These are phyloP conservation scores for Biston stratarius DNA, from an alignment of 2,888 invertebrate genomes.

Conservation along the genomic window DNA sequence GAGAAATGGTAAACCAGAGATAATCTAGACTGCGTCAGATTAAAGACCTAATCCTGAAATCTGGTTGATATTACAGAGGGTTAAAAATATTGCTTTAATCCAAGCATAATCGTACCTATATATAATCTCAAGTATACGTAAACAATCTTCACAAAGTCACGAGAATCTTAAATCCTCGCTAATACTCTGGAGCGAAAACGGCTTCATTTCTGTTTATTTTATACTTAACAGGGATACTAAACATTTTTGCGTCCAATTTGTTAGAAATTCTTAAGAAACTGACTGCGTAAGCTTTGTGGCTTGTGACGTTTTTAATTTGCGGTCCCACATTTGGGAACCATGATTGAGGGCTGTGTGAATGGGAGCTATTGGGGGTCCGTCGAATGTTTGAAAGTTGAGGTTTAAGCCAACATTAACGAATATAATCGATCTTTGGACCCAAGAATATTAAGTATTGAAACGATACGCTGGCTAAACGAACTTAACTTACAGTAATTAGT, in stretches of 20 bases:
- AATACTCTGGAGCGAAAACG: conserved; percentile 3
- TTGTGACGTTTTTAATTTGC: conserved; percentile 18
- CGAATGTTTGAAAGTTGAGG: background rate
- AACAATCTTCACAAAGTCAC: background rate
- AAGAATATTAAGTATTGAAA: conserved; percentile 1
- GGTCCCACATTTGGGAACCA: conserved; percentile 26
- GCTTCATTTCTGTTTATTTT: conserved; percentile 8
- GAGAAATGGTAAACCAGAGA: too few relatives aligned
- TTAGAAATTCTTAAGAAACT: conserved; percentile 34
- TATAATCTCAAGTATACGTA: too few relatives aligned
- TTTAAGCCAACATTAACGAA: conserved; percentile 14
- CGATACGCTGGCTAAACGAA: background rate
- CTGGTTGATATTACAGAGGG: too few relatives aligned
- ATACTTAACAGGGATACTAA: conserved; percentile 9
- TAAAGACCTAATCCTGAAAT: too few relatives aligned
- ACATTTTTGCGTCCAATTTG: conserved; percentile 15
- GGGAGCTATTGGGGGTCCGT: background rate
- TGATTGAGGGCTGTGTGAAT: conserved; percentile 2
- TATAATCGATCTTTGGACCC: conserved; percentile 9
- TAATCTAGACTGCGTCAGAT: too few relatives aligned
- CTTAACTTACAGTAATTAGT: too few relatives aligned
- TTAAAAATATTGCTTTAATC: too few relatives aligned
- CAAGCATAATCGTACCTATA: too few relatives aligned
- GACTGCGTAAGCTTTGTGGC: conserved; percentile 24
- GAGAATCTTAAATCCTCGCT: conserved; percentile 1